A percentile compares a stretch with the other conserved stretches of the same genome.
These are phyloP conservation scores for Ailuropoda melanoleuca DNA, from an alignment of 2,113 vertebrate genomes.

Conservation along the genomic window DNA sequence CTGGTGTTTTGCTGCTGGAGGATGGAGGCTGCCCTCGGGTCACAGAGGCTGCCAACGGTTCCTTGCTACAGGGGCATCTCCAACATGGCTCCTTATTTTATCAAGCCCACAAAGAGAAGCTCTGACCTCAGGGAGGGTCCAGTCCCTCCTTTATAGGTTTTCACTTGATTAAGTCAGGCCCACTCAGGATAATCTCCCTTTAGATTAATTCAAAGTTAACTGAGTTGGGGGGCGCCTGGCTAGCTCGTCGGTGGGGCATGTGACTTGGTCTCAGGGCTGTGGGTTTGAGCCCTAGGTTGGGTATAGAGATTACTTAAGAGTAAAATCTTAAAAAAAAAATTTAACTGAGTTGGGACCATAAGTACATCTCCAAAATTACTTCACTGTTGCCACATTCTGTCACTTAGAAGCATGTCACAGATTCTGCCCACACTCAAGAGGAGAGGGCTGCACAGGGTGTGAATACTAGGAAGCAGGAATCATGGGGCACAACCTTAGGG, in stretches of 20 bases:
- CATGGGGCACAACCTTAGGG: background rate
- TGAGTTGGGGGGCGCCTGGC: background rate
- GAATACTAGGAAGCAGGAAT: background rate
- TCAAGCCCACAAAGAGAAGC: background rate
- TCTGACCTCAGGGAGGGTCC: background rate
- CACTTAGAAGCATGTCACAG: background rate
- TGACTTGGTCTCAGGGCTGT: background rate
- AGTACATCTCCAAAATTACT: background rate
- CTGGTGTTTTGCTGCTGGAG: background rate
- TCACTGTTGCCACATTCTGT: background rate
- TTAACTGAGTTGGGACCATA: background rate
- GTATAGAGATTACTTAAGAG: background rate
- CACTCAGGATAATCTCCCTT: background rate
- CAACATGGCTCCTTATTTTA: background rate
- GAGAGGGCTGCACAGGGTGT: fast-evolving
- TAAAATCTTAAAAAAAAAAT: background rate
- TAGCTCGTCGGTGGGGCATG: background rate
- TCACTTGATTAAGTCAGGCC: background rate
- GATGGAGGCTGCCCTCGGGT: background rate
- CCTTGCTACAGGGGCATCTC: background rate
- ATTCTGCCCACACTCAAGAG: background rate
- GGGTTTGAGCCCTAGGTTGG: background rate
- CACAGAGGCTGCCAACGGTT: background rate
- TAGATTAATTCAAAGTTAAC: background rate
- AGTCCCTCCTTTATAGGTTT: background rate